Evolutionary conservation across 1,140 invertebrate genomes (phyloP), one percentile per base, ranked within the genome.

Genomic region (Hycleus phaleratus): DNA sequence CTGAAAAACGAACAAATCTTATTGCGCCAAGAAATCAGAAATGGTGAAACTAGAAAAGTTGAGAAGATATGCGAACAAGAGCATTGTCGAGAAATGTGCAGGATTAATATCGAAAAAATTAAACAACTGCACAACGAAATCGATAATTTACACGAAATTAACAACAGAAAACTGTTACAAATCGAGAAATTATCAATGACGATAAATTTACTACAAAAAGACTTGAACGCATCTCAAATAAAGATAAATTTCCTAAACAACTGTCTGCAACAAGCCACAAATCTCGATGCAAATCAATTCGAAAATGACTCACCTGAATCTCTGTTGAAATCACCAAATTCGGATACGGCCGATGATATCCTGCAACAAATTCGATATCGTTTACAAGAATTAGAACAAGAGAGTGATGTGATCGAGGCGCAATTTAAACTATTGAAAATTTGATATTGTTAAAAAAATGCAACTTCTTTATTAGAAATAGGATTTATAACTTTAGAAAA

Each of bases 181-280:
- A 59, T 62, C 43, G 43, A 59, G 5, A 46, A 43, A 32, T 42
- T 64, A n/a, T 42, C 9, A 4, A n/a, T 42, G 11, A 42, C 5
- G 10, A 42, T n/a, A 5, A 42, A 24, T 26, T 26, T 46, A 2
- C 45, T 64, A 18, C 10, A 49, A 5, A 49, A 59, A 12, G 60
- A 62, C 45, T 49, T 64, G 18, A 46, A 52, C 12, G 44, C 26
- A 43, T 59, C 49, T n/a, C 59, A 54, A 24, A 50, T 40, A 38
- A 64, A 59, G 51, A 62, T 59, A 10, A 49, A 58, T 42, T 50
- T 62, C 25, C 18, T 46, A n/a, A 55, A 55, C 6, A 26, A 32
- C 0, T 53, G 42, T 53, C 26, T 53, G 1, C 10, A 46, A 12
- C 51, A 45, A n/a, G 44, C 42, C 42, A 45, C 18, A 4, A 32